Evolutionary conservation across 2,113 vertebrate species (phyloP).

Genomic region (Megalops atlanticus): DNA sequence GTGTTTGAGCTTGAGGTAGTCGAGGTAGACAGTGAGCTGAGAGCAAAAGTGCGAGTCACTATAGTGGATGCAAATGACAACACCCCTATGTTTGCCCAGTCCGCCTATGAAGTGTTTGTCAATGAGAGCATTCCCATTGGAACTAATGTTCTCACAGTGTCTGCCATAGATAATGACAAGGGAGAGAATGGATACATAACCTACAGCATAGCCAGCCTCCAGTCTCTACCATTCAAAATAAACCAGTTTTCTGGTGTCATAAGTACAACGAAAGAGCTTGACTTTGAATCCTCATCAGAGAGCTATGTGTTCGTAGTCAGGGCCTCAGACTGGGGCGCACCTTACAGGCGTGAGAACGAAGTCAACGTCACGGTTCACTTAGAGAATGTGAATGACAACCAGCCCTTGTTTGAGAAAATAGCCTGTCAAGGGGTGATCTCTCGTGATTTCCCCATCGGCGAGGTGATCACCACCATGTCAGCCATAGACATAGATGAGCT

Average conservation of each 20-base stretch:
- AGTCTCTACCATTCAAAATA: conserved; percentile 84
- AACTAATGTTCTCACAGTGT: conserved; percentile 78
- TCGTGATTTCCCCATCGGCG: conserved; percentile 83
- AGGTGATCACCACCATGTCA: conserved; percentile 91
- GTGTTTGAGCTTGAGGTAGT: conserved; percentile 81
- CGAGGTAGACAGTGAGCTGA: conserved; percentile 73
- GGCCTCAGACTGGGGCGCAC: conserved; percentile 96
- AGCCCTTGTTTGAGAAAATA: conserved; percentile 92
- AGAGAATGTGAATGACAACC: conserved; percentile 93
- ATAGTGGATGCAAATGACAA: conserved; percentile 92
- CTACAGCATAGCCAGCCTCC: conserved; percentile 88
- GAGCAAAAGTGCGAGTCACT: conserved; percentile 75
- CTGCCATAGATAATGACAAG: conserved; percentile 83
- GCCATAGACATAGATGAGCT: conserved; percentile 95
- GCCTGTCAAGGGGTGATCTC: conserved; percentile 90
- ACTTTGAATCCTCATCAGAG: conserved; percentile 92
- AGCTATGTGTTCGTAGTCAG: conserved; percentile 88
- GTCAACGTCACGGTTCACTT: conserved; percentile 89
- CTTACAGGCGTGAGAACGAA: conserved; percentile 92
- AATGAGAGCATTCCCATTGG: conserved; percentile 89
- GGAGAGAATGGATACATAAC: conserved; percentile 98
- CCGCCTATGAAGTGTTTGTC: conserved; percentile 80
- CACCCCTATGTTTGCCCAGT: conserved; percentile 83
- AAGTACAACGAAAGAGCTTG: conserved; percentile 84
- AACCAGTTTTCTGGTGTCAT: conserved; percentile 94